Conservation (phyloP, 2,888 invertebrate genomes). For the Megaustenia siamemsis region DNA sequence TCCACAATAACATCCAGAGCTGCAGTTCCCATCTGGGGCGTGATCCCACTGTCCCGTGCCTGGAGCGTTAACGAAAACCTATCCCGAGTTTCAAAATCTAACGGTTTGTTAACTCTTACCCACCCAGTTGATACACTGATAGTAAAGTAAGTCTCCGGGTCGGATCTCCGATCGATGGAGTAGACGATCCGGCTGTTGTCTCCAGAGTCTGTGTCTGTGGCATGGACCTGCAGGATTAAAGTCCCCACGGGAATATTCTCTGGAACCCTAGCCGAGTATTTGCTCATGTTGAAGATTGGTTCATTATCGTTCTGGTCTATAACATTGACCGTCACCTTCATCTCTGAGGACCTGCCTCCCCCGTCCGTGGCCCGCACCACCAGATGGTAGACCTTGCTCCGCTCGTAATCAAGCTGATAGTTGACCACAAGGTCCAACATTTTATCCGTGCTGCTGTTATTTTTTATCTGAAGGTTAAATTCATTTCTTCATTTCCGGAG, state of each 20-base stretch:
- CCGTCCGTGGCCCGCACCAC: conserved; percentile 93
- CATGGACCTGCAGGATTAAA: conserved; percentile 96
- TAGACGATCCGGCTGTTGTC: conserved; percentile 95
- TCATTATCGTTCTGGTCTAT: conserved; percentile 97
- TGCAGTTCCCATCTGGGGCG: conserved; percentile 86
- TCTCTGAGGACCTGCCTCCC: conserved; percentile 89
- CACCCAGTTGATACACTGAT: conserved; percentile 91
- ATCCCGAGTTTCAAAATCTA: conserved; percentile 93
- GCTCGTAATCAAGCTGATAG: conserved; percentile 95
- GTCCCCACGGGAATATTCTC: conserved; percentile 94
- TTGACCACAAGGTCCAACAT: conserved; percentile 90
- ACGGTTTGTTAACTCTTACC: conserved; percentile 86
- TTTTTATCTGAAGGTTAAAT: conserved; percentile 91
- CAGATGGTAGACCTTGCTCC: conserved; percentile 90
- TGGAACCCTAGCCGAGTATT: conserved; percentile 94
- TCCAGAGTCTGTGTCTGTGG: conserved; percentile 93
- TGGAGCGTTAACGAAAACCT: conserved; percentile 95
- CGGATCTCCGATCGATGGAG: conserved; percentile 91
- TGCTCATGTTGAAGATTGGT: conserved; percentile 95
- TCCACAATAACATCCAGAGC: conserved; percentile 72
- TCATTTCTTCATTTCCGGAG: conserved; percentile 95
- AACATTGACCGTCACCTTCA: conserved; percentile 91
- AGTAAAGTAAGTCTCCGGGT: conserved; percentile 93
- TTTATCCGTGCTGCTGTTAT: conserved; percentile 88
- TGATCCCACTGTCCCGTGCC: conserved; percentile 94